These are phyloP conservation scores for Gnathochromis pfefferi DNA, from an alignment of 2,113 vertebrate species.

Conservation along the genomic window DNA sequence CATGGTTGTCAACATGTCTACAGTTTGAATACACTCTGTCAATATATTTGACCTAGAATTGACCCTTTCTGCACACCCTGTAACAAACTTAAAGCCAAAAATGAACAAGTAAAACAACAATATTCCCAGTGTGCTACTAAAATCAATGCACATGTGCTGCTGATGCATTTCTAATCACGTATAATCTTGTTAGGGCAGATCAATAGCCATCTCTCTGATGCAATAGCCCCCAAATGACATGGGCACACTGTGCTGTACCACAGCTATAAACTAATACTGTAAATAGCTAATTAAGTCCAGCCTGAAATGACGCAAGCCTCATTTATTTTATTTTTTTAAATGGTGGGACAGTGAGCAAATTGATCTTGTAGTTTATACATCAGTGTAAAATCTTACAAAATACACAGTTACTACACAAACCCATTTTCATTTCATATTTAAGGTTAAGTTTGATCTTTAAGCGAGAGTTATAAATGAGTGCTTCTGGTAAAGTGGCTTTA, in stretches of 20 bases:
- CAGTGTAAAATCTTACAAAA: background rate
- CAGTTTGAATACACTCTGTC: background rate
- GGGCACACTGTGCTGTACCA: slow-evolving; percentile 33
- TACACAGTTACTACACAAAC: background rate
- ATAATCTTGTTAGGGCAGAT: slow-evolving; percentile 68
- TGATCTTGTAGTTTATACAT: background rate
- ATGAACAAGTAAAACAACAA: slow-evolving; percentile 8
- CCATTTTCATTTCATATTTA: background rate
- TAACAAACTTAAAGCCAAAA: background rate
- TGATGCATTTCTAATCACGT: slow-evolving; percentile 64
- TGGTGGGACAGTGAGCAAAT: background rate
- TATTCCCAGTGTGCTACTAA: slow-evolving; percentile 34
- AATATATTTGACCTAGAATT: background rate
- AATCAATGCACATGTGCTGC: slow-evolving; percentile 33
- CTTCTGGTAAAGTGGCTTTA: slow-evolving; percentile 67
- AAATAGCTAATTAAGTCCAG: slow-evolving; percentile 33
- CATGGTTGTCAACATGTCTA: background rate
- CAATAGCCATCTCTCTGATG: slow-evolving; percentile 53
- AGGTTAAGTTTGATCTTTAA: slow-evolving; percentile 26
- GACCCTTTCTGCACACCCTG: background rate
- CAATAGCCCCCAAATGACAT: slow-evolving; percentile 49
- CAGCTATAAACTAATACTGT: slow-evolving; percentile 2
- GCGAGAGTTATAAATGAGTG: background rate
- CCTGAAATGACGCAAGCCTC: background rate
- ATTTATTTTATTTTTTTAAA: background rate